Conservation (phyloP, 2,888 invertebrate genomes). For the Portevinia maculata region DNA sequence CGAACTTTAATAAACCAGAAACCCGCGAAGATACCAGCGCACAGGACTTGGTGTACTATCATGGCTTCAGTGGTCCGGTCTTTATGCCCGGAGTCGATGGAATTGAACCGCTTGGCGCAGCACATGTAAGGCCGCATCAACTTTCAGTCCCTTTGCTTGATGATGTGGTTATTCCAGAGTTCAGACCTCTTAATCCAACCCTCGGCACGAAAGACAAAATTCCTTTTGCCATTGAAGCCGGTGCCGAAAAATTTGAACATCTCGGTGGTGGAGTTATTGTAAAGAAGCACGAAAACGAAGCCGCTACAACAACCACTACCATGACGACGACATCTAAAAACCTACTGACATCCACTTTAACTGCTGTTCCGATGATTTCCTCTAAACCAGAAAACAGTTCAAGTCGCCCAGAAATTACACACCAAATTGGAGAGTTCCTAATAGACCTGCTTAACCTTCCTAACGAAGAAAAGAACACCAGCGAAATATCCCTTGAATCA, state of each 20-base stretch:
- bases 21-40: conserved; percentile 73
- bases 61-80: conserved; percentile 87
- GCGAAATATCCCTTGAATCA: conserved; percentile 72
- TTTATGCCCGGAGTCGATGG: conserved; percentile 85
- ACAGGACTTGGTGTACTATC: conserved; percentile 83
- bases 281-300: conserved; percentile 79
- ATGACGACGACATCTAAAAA: too few relatives aligned
- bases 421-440: conserved; percentile 81
- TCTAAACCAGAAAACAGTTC: conserved; percentile 45
- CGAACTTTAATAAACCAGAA: conserved; percentile 77
- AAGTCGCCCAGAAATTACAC: conserved; percentile 78
- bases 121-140: conserved; percentile 87
- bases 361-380: conserved; percentile 2
- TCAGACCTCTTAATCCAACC: conserved; percentile 79
- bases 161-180: conserved; percentile 80
- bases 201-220: conserved; percentile 76
- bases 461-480: conserved; percentile 76
- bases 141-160: conserved; percentile 85
- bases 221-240: conserved; percentile 78
- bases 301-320: conserved; percentile 18
- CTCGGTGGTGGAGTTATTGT: conserved; percentile 82
- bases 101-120: conserved; percentile 86
- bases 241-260: conserved; percentile 80
- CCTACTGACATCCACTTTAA: conserved; percentile 14
- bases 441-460: conserved; percentile 81